Conservation (phyloP, 2,113 vertebrate genomes). For the Malurus melanocephalus region DNA sequence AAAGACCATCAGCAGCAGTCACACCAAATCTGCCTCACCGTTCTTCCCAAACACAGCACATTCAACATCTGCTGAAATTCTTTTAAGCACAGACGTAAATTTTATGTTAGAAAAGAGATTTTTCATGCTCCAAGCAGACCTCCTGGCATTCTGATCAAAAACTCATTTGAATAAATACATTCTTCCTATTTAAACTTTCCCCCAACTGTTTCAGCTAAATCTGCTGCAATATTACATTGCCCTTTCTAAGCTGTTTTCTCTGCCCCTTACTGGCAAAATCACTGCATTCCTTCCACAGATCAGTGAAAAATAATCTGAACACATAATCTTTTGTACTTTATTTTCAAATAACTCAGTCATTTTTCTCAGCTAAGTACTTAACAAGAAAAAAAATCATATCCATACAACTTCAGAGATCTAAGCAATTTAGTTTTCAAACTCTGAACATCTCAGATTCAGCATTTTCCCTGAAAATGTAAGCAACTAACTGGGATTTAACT, state of each 20-base stretch:
- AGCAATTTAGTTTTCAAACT: neutral
- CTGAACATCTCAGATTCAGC: neutral
- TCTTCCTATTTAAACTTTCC: conserved; percentile 1
- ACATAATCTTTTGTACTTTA: conserved; percentile 20
- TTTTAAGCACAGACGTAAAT: neutral
- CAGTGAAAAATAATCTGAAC: conserved; percentile 34
- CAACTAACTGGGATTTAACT: neutral
- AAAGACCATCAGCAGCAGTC: neutral
- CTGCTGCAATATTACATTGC: neutral
- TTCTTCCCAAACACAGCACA: neutral
- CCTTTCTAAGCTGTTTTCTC: conserved; percentile 20
- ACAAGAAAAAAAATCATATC: neutral
- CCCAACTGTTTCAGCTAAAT: neutral
- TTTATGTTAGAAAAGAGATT: neutral
- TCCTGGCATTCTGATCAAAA: conserved; percentile 21
- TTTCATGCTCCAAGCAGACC: neutral
- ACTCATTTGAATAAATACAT: conserved; percentile 29
- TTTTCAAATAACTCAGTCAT: conserved; percentile 1
- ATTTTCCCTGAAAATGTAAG: neutral
- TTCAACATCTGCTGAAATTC: neutral
- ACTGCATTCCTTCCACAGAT: conserved; percentile 32
- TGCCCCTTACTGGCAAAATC: conserved; percentile 1
- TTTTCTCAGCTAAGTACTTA: conserved; percentile 4
- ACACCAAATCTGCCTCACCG: neutral
- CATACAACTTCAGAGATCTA: neutral